Conservation (phyloP, 2,888 invertebrate genomes). For the Podabrus alpinus region DNA sequence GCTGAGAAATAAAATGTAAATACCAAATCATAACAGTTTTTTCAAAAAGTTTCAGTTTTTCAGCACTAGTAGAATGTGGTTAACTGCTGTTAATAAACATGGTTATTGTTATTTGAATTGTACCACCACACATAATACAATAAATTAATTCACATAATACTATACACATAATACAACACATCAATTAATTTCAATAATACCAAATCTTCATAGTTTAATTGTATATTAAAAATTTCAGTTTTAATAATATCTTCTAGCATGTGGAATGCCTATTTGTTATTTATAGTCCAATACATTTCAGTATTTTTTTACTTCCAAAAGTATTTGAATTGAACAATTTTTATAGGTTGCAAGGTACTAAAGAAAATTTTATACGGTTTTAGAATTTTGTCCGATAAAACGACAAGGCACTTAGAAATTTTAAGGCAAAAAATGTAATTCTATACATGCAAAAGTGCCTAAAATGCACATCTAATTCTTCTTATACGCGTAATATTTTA, state of each 20-base stretch:
- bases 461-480: background rate
- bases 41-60: no score
- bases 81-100: background rate
- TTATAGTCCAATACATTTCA: background rate
- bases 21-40: no score
- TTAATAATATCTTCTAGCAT: background rate
- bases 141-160: no score
- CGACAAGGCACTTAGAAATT: background rate
- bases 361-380: constrained; percentile 3
- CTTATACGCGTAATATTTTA: background rate
- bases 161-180: no score
- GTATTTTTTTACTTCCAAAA: background rate
- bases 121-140: no score
- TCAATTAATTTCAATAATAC: background rate
- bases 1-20: no score
- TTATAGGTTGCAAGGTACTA: background rate
- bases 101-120: background rate
- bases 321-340: constrained; percentile 2
- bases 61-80: no score
- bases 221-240: no score
- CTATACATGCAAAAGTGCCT: background rate
- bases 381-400: background rate
- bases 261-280: background rate
- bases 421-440: no score
- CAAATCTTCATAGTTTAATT: no score